Conservation (phyloP, 1,140 invertebrate genomes). For the Anthonomus grandis region DNA sequence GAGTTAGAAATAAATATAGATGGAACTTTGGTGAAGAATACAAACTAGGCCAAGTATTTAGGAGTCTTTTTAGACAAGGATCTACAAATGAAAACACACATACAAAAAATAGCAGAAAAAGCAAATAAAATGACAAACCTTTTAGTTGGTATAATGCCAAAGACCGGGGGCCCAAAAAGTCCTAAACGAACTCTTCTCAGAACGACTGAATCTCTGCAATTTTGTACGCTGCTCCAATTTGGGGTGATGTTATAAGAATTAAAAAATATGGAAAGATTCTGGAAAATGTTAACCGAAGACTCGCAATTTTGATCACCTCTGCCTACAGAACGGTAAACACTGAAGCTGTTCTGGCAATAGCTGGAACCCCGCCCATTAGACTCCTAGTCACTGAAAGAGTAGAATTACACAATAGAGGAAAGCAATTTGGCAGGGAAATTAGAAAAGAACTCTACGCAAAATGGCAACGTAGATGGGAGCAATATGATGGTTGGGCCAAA, state of each 20-base stretch:
- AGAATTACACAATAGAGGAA: neutral
- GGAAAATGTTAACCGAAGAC: conserved; percentile 6
- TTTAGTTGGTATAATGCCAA: no score
- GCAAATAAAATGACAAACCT: conserved; percentile 1
- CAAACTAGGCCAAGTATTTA: neutral
- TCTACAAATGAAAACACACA: neutral
- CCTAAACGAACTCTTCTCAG: no score
- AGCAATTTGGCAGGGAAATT: neutral
- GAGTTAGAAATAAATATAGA: neutral
- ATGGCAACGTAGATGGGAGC: neutral
- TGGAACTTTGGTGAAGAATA: neutral
- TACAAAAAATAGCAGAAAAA: neutral
- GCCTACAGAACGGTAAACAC: conserved; percentile 18
- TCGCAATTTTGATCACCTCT: conserved; percentile 4
- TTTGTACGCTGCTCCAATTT: conserved; percentile 23
- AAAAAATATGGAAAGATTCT: conserved; percentile 10
- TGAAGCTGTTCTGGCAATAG: conserved; percentile 6
- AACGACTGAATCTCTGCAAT: conserved; percentile 11
- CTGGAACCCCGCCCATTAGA: conserved; percentile 8
- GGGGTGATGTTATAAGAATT: conserved; percentile 10
- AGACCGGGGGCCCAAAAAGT: no score
- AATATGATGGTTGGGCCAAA: conserved; percentile 27
- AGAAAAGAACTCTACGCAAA: neutral
- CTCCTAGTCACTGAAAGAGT: conserved; percentile 11
- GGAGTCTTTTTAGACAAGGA: neutral